phyloP scores from a whole-genome alignment of 2,888 invertebrate species.

The Ectemnius continuus region DNA sequence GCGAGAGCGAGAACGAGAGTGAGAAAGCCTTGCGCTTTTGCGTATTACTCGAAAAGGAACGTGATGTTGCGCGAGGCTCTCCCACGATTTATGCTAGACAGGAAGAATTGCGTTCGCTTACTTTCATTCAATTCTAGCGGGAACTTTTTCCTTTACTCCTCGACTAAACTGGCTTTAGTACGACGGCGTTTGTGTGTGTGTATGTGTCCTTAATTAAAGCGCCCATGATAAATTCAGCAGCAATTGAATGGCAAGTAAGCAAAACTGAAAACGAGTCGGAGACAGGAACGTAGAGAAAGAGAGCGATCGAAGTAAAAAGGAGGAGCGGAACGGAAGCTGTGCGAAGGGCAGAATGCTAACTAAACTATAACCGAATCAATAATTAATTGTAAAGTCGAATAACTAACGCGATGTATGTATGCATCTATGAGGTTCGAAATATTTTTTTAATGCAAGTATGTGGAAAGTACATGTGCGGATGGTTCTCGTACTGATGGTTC shows the following conservation, averaged over 20 bases:
- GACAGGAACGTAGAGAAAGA: neutral
- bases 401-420: conserved; percentile 14
- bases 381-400: conserved; percentile 13
- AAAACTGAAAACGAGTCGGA: too few relatives aligned
- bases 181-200: conserved; percentile 13
- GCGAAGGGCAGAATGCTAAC: neutral
- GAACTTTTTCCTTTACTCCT: conserved; percentile 17
- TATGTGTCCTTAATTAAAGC: conserved; percentile 1
- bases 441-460: conserved; percentile 23
- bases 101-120: neutral
- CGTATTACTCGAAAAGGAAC: too few relatives aligned
- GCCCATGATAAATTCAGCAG: neutral
- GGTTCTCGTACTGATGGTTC: too few relatives aligned
- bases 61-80: too few relatives aligned
- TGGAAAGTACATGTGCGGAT: neutral
- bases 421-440: conserved; percentile 20
- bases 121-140: conserved; percentile 11
- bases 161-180: conserved; percentile 54
- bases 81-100: too few relatives aligned
- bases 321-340: too few relatives aligned
- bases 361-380: conserved; percentile 21
- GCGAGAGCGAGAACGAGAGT: too few relatives aligned
- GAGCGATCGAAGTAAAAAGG: neutral
- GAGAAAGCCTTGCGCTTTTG: too few relatives aligned
- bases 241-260: neutral